A percentile compares a stretch with the other conserved stretches of the same genome.
These are phyloP conservation scores for Spheniscus mendiculus DNA, from an alignment of 2,113 vertebrate species.

Conservation along the genomic window DNA sequence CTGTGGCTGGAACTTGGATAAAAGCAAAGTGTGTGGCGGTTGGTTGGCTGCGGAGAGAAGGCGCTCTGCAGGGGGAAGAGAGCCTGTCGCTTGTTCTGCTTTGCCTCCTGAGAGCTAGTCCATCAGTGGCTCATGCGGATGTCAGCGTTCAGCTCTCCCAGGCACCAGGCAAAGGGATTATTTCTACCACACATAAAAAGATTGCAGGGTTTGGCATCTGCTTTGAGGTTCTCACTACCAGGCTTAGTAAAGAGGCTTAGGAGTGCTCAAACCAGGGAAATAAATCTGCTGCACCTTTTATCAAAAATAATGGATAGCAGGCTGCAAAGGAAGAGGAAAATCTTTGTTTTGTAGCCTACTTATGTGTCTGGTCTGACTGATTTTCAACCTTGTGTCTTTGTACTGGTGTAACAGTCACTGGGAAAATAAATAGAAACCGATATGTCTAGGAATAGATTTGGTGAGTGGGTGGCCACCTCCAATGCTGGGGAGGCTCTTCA, in stretches of 20 bases:
- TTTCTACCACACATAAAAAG: constrained; percentile 17
- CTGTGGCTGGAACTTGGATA: background rate
- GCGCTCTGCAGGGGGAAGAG: background rate
- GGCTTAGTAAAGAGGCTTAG: constrained; percentile 52
- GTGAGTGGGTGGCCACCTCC: background rate
- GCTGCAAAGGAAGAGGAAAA: constrained; percentile 29
- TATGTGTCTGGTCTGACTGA: background rate
- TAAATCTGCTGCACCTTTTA: constrained; percentile 39
- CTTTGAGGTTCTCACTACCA: constrained; percentile 27
- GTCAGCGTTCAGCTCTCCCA: background rate
- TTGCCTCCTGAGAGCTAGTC: background rate
- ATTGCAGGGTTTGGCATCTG: constrained; percentile 38
- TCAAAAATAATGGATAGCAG: background rate
- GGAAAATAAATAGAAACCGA: constrained; percentile 30
- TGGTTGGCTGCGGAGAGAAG: background rate
- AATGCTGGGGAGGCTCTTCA: background rate
- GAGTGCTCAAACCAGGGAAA: constrained; percentile 3
- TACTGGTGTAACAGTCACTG: background rate
- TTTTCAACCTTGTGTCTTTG: background rate
- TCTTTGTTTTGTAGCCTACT: constrained; percentile 22
- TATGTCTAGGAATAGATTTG: constrained; percentile 58
- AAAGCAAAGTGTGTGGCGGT: background rate
- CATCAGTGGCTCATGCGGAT: background rate
- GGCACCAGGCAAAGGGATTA: constrained; percentile 1
- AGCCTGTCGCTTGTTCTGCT: background rate